Evolutionary conservation across 2,888 invertebrate species (phyloP), one percentile per base, ranked within the genome.

Genomic region (Hirtodrosophila alboralis): DNA sequence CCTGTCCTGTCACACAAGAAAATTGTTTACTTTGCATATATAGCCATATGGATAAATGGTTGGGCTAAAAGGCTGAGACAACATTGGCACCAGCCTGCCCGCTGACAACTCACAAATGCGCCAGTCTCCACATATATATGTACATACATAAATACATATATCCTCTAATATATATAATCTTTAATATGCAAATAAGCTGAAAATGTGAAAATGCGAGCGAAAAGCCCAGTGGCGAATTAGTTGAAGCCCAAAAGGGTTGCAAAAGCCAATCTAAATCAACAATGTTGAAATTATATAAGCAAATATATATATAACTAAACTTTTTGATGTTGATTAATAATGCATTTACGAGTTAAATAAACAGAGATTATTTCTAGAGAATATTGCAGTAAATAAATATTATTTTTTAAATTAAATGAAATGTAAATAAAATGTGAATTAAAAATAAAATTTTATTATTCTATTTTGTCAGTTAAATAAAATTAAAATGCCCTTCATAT

Each of bases 121-220:
- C 44, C 23, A 9, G 13, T 18, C 8, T 7, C 26, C 10, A 12
- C 14, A 16, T 23, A 36, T 12, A 30, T 7, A 31, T 40, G 21
- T 23, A 40, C 33, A 16, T 28, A 31, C 31, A 51, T 60, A 4
- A 3, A 18, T 18, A 18, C 5, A 18, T 18, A 18, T 18, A 18
- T 18, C 4, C 18, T n/a, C n/a, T n/a, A n/a, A n/a, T n/a, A n/a
- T 5, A 58, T 51, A 61, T 65, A 70, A 80, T 84, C 81, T 64
- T 70, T 73, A 80, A 84, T 78, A 80, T 80, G 84, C 81, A 80
- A 84, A 80, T 84, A 69, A 65, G 69, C 58, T 33, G n/a, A 40
- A 45, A 47, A 51, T 51, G 53, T 30, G 45, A 49, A 56, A 38
- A 45, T 59, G 47, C 45, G 27, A 31, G 27, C 28, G 28, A 18